These are phyloP conservation scores for Athrips mouffetella DNA, from an alignment of 2,888 invertebrate species.

Conservation along the genomic window DNA sequence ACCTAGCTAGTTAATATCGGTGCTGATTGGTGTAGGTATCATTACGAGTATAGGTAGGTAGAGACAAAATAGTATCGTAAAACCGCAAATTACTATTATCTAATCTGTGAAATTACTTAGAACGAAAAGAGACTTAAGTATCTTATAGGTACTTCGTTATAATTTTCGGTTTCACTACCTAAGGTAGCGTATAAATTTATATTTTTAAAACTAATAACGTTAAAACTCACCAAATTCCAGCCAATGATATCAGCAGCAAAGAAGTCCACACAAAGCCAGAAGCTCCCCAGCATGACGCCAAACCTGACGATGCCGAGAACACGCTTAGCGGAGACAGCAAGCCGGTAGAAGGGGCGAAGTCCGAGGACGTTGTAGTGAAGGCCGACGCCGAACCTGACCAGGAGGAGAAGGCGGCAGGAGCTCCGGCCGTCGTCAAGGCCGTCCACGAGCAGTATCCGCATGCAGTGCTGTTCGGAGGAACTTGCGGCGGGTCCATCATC, in stretches of 20 bases:
- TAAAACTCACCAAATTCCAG: slow-evolving; percentile 7
- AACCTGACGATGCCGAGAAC: background rate
- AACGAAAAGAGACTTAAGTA: too few relatives aligned
- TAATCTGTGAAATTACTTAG: too few relatives aligned
- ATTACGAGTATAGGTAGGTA: too few relatives aligned
- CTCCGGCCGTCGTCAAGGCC: slow-evolving; percentile 23
- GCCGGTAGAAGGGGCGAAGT: background rate
- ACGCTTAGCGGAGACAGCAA: background rate
- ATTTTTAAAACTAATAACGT: too few relatives aligned
- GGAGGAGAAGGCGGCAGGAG: too few relatives aligned
- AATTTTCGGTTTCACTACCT: too few relatives aligned
- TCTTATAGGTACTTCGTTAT: too few relatives aligned
- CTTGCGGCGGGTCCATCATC: slow-evolving; percentile 68
- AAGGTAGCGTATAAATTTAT: too few relatives aligned
- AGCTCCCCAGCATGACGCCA: background rate
- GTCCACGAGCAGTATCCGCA: slow-evolving; percentile 50
- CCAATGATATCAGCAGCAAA: slow-evolving; percentile 9
- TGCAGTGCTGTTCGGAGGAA: slow-evolving; percentile 63
- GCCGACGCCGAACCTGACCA: slow-evolving; percentile 27
- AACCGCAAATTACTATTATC: too few relatives aligned
- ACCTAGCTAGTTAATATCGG: too few relatives aligned
- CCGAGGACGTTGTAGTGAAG: background rate
- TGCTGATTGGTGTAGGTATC: too few relatives aligned
- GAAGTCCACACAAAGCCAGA: background rate
- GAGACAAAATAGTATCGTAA: too few relatives aligned